These are phyloP conservation scores for Urocolius indicus DNA, from an alignment of 2,113 vertebrate genomes.

Conservation along the genomic window DNA sequence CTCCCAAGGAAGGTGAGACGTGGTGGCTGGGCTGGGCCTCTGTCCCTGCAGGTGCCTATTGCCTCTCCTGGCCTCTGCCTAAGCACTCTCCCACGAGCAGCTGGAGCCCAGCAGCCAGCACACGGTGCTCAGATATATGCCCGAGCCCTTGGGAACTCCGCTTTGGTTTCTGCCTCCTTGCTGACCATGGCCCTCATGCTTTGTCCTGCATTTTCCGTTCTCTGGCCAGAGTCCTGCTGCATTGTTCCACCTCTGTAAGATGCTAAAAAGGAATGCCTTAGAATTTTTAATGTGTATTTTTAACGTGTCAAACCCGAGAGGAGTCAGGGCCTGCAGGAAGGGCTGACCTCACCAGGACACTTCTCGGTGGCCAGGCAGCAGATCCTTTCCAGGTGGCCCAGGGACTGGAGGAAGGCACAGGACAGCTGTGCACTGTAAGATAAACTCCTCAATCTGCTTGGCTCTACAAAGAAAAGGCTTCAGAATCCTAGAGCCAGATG, in stretches of 20 bases:
- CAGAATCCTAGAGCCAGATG: neutral
- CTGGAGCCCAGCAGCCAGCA: neutral
- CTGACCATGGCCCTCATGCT: neutral
- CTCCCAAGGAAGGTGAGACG: rapidly evolving
- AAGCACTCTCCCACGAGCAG: neutral
- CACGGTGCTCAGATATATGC: neutral
- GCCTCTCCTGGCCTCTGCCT: neutral
- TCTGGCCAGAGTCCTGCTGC: neutral
- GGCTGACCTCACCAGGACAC: rapidly evolving
- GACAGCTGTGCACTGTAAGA: rapidly evolving
- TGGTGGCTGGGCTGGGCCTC: neutral
- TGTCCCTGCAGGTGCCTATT: neutral
- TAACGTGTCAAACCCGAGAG: no score
- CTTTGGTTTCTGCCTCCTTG: neutral
- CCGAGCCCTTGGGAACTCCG: neutral
- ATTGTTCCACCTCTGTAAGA: neutral
- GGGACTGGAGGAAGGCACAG: neutral
- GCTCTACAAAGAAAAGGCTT: neutral
- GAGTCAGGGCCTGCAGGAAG: neutral
- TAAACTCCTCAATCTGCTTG: neutral
- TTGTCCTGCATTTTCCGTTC: neutral
- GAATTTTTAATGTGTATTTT: neutral
- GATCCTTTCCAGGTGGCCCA: neutral
- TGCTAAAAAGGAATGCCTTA: neutral
- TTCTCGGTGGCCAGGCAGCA: neutral